Percentiles rank a stretch among this genome's conserved stretches.
These are phyloP conservation scores for Hylia prasina DNA, from an alignment of 2,113 vertebrate species.

Conservation along the genomic window DNA sequence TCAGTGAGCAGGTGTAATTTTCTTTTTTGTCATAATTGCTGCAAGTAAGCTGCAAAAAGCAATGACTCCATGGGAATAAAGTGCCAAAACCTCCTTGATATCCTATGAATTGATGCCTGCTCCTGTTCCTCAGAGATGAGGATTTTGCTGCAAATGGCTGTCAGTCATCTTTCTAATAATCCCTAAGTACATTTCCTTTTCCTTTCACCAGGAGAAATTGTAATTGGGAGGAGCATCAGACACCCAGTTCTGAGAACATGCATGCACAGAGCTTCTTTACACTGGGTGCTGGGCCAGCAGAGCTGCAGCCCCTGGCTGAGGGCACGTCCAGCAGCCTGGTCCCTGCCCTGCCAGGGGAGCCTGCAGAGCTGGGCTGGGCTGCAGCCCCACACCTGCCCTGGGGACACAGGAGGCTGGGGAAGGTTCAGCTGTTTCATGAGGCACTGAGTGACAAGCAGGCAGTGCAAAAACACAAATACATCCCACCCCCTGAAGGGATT, in stretches of 20 bases:
- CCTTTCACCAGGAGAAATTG: not conserved
- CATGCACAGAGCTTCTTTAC: not conserved
- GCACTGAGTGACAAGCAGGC: not conserved
- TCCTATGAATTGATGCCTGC: not conserved
- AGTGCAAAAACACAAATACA: not conserved
- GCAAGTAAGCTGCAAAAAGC: not conserved
- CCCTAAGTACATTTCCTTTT: not conserved
- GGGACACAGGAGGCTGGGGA: not conserved
- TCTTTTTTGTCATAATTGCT: slow-evolving; percentile 1
- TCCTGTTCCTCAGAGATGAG: not conserved
- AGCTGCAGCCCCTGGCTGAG: fast-evolving
- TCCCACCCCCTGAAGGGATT: not conserved
- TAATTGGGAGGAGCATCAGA: not conserved
- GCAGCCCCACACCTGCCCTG: fast-evolving
- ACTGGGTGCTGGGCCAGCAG: not conserved
- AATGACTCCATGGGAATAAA: not conserved
- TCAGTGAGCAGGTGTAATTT: not conserved
- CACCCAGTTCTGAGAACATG: not conserved
- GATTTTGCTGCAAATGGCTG: not conserved
- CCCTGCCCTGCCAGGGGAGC: fast-evolving
- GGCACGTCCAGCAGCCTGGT: not conserved
- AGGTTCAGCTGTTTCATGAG: not conserved
- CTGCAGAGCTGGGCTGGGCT: not conserved
- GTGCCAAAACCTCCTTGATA: not conserved
- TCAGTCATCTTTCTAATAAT: not conserved